Conservation (phyloP, 2,888 invertebrate genomes). For the Thecophora atra region DNA sequence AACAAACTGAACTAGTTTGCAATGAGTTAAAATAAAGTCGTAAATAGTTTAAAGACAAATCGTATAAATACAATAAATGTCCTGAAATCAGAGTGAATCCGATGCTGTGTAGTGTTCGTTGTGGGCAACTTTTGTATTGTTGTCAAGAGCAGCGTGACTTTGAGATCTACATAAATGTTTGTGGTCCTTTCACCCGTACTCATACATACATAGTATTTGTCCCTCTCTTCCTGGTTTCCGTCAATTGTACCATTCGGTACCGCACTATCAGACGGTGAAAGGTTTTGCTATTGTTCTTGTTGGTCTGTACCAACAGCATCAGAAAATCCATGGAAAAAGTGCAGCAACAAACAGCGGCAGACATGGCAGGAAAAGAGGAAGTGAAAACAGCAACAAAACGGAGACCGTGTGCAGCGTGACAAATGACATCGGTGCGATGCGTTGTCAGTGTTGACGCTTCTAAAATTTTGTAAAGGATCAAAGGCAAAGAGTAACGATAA, state of each 20-base stretch:
- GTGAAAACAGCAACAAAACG: neutral
- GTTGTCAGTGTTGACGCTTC: slow-evolving; percentile 33
- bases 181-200: no score
- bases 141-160: neutral
- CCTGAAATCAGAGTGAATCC: no score
- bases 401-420: slow-evolving; percentile 28
- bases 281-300: neutral
- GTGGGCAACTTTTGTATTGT: neutral
- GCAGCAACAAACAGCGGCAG: neutral
- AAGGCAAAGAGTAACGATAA: neutral
- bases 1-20: no score
- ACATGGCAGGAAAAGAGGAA: neutral
- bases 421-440: slow-evolving; percentile 31
- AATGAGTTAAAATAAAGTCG: no score
- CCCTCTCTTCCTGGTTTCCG: no score
- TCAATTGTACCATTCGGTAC: no score
- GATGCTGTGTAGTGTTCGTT: no score
- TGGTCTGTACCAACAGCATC: slow-evolving; percentile 2
- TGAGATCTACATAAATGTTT: neutral
- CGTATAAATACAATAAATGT: no score
- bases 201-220: no score
- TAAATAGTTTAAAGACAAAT: no score
- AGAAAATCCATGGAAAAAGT: neutral
- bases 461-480: slow-evolving; percentile 33
- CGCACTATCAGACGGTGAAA: no score